Evolutionary conservation across 2,797 vertebrate genomes (phyloP), one percentile per base, ranked within the genome.

Genomic region (Chelon auratus): DNA sequence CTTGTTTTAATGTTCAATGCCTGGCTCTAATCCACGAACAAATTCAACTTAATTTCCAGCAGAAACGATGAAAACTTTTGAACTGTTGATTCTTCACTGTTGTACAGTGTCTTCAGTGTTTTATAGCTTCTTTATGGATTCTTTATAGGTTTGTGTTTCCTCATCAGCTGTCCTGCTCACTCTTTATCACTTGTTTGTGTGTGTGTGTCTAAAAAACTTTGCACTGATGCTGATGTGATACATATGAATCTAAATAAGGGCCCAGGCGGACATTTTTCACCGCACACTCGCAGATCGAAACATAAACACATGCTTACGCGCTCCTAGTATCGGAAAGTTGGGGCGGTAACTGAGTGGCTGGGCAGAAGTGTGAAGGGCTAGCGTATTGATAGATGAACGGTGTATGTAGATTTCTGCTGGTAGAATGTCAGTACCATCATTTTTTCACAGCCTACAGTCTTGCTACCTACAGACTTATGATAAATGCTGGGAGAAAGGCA

Each of bases 221-320:
- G 20, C 5, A 10, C 11, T 71, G 62, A 76, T 71, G 47, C 42
- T 17, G 42, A 17, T 43, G 15, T 37, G 42, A 60, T 57, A 47
- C 40, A 24, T 80, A 79, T 74, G 59, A 77, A 62, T 86, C 81
- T 80, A 80, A 89, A 87, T 88, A 75, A 87, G 78, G 81, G 26
- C 60, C 33, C 53, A 20, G 58, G 58, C 59, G 26, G 67, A 84
- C 75, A 82, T 84, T 85, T 65, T 59, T 55, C 39, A 20, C 36
- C 13, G 12, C 53, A 48, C 57, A 43, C 43, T 24, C 40, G 22
- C 14, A 13, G 12, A 72, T 42, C 0, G 0, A 72, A 70, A 62
- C 55, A 62, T 53, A 24, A n/a, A 42, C 24, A 3, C 75, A 64
- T 13, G 13, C 36, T 70, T 10, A 61, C 40, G 62, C 62, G 68